These are phyloP conservation scores for Argyra leucocephala DNA, from an alignment of 2,888 invertebrate genomes.

Conservation along the genomic window DNA sequence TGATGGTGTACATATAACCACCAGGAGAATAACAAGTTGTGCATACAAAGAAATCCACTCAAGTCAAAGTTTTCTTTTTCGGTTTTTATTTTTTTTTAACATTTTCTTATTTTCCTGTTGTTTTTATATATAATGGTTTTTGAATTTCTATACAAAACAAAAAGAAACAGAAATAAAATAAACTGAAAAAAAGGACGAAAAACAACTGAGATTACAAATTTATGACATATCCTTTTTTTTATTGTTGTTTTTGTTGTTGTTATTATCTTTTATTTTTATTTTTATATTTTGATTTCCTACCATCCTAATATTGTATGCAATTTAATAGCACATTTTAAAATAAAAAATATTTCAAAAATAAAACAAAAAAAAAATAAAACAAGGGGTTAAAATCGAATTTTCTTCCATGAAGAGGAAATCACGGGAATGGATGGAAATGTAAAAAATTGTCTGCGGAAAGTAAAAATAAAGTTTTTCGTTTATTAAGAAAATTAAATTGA, in stretches of 20 bases:
- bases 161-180: not conserved
- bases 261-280: not conserved
- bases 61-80: no score
- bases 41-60: not conserved
- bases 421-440: no score
- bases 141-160: no score
- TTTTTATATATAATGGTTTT: not conserved
- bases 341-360: no score
- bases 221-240: conserved; percentile 10
- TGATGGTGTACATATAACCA: no score
- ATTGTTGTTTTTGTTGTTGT: not conserved
- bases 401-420: no score
- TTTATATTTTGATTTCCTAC: not conserved
- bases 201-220: conserved; percentile 9
- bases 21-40: not conserved
- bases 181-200: not conserved
- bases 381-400: conserved; percentile 1
- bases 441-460: no score
- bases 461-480: not conserved
- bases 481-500: not conserved
- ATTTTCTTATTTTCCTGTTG: not conserved
- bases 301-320: not conserved
- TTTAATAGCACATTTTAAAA: not conserved
- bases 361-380: not conserved
- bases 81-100: no score